Conservation (phyloP, 2,888 invertebrate genomes). For the Malthinus seriepunctatus region DNA sequence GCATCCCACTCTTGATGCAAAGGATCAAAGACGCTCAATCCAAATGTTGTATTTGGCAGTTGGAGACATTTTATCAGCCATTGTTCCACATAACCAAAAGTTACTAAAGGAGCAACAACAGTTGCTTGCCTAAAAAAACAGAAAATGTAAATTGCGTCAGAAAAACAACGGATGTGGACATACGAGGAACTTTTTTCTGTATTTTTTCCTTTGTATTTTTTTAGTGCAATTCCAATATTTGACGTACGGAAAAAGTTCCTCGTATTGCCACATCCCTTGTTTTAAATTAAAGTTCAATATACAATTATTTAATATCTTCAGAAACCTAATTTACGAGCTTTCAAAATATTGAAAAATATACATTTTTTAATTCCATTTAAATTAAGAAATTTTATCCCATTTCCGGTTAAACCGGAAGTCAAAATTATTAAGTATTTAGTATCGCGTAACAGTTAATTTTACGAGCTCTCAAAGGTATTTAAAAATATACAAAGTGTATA, state of each 20-base stretch:
- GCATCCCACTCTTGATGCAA: slow-evolving; percentile 87
- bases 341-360: neutral
- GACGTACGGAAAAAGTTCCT: too few species aligned
- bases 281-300: neutral
- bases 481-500: too few species aligned
- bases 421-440: too few species aligned
- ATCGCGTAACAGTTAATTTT: too few species aligned
- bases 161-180: neutral
- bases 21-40: slow-evolving; percentile 61
- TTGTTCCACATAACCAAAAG: slow-evolving; percentile 81
- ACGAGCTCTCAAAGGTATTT: too few species aligned
- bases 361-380: too few species aligned
- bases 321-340: neutral
- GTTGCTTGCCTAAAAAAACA: slow-evolving; percentile 69
- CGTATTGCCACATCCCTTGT: too few species aligned
- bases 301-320: neutral
- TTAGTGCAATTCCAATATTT: too few species aligned
- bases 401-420: too few species aligned
- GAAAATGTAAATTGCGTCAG: slow-evolving; percentile 24
- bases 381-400: too few species aligned
- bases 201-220: too few species aligned
- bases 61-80: slow-evolving; percentile 79
- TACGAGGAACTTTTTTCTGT: too few species aligned
- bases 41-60: slow-evolving; percentile 49
- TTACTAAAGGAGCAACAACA: slow-evolving; percentile 77